These are phyloP conservation scores for Formica aserva DNA, from an alignment of 2,888 invertebrate genomes.

Conservation along the genomic window DNA sequence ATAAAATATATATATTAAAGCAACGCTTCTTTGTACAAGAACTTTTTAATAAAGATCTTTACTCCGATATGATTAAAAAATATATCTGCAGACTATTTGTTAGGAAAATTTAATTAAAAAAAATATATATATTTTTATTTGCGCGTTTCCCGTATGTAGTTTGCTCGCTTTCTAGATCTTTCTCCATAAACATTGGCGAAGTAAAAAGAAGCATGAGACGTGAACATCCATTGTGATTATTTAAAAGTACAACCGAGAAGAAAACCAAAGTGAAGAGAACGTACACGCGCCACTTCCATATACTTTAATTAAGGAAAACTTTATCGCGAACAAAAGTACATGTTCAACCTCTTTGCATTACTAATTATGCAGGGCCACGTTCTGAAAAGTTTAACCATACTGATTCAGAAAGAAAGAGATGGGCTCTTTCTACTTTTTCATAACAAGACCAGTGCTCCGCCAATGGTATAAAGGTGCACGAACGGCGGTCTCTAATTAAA, in stretches of 20 bases:
- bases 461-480: constrained; percentile 6
- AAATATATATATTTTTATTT: background rate
- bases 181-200: background rate
- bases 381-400: constrained; percentile 34
- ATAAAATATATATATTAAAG: background rate
- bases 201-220: constrained; percentile 12
- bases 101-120: constrained; percentile 37
- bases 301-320: constrained; percentile 39
- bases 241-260: constrained; percentile 5
- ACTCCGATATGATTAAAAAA: background rate
- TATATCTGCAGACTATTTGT: background rate
- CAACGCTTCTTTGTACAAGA: background rate
- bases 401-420: constrained; percentile 36
- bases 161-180: background rate
- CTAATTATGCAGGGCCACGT: constrained; percentile 43
- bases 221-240: constrained; percentile 31
- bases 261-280: background rate
- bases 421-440: constrained; percentile 30
- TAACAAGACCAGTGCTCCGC: background rate
- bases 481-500: constrained; percentile 24
- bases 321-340: constrained; percentile 37
- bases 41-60: background rate
- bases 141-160: background rate
- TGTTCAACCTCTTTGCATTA: constrained; percentile 20
- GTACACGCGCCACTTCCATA: background rate